phyloP scores from a whole-genome alignment of 2,797 vertebrate genomes.

The Poecilia velifera region DNA sequence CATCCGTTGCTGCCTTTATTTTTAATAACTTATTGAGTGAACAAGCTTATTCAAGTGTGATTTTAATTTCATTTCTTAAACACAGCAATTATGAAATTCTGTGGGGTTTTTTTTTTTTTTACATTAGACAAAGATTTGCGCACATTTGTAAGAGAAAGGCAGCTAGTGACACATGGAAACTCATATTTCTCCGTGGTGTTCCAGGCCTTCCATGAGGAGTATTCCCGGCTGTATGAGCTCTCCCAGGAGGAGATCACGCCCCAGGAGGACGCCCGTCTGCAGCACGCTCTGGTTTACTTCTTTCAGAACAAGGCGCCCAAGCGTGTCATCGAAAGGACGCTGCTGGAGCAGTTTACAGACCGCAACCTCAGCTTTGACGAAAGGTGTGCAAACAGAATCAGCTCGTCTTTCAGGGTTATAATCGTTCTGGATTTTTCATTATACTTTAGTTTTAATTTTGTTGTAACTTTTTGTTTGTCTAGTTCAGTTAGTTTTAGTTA shows the following conservation, averaged over 20 bases:
- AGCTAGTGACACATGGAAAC: not conserved
- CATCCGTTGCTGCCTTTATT: too few species aligned
- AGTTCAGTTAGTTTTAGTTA: too few species aligned
- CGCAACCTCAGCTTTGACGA: conserved; percentile 97
- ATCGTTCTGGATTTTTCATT: too few species aligned
- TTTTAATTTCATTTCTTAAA: too few species aligned
- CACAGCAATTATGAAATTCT: too few species aligned
- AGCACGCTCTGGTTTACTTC: conserved; percentile 93
- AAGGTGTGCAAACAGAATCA: conserved; percentile 82
- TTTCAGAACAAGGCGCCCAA: conserved; percentile 93
- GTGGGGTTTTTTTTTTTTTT: too few species aligned
- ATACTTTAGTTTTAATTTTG: too few species aligned
- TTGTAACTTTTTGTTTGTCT: too few species aligned
- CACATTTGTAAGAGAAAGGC: too few species aligned
- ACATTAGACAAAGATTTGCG: too few species aligned
- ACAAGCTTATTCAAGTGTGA: too few species aligned
- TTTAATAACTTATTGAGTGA: too few species aligned
- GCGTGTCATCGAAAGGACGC: conserved; percentile 90
- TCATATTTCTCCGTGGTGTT: not conserved
- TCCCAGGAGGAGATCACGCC: conserved; percentile 86
- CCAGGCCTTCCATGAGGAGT: conserved; percentile 96
- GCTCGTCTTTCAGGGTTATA: not conserved
- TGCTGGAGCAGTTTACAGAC: conserved; percentile 96
- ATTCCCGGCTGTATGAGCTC: conserved; percentile 88
- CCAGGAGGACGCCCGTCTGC: conserved; percentile 89